Evolutionary conservation across 2,888 invertebrate species (phyloP).

Genomic region (Catocala nupta): DNA sequence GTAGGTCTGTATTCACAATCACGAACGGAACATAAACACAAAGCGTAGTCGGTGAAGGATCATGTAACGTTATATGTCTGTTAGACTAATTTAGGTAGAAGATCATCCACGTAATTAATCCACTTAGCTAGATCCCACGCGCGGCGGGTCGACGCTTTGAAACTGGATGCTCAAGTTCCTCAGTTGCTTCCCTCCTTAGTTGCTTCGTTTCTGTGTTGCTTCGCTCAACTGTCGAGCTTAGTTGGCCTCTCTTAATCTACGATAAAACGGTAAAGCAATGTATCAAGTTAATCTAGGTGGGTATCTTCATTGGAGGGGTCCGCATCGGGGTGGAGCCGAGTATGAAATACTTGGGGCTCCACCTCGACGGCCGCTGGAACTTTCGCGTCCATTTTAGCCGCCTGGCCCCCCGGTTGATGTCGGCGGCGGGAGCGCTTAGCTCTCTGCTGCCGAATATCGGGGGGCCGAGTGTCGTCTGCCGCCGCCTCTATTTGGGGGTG

Average conservation of each 20-base stretch:
- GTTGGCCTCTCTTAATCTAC: constrained; percentile 45
- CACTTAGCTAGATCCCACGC: constrained; percentile 74
- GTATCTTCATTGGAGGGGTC: too few relatives aligned
- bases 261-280: constrained; percentile 19
- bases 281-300: constrained; percentile 22
- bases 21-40: constrained; percentile 27
- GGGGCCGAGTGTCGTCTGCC: too few relatives aligned
- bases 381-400: too few relatives aligned
- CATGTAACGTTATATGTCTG: constrained; percentile 69
- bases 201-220: constrained; percentile 42
- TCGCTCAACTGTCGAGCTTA: constrained; percentile 31
- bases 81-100: constrained; percentile 78
- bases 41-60: constrained; percentile 40
- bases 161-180: constrained; percentile 64
- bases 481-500: too few relatives aligned
- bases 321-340: too few relatives aligned
- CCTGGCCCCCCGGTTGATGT: too few relatives aligned
- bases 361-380: too few relatives aligned
- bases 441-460: too few relatives aligned
- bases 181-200: constrained; percentile 46
- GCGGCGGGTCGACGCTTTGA: constrained; percentile 65
- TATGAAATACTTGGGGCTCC: too few relatives aligned
- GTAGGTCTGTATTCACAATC: too few relatives aligned
- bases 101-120: constrained; percentile 84
- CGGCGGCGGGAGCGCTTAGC: too few relatives aligned